A percentile compares a stretch with the other conserved stretches of the same genome.
Conservation (phyloP, 2,888 invertebrate genomes). For the Yponomeuta sedellus region DNA sequence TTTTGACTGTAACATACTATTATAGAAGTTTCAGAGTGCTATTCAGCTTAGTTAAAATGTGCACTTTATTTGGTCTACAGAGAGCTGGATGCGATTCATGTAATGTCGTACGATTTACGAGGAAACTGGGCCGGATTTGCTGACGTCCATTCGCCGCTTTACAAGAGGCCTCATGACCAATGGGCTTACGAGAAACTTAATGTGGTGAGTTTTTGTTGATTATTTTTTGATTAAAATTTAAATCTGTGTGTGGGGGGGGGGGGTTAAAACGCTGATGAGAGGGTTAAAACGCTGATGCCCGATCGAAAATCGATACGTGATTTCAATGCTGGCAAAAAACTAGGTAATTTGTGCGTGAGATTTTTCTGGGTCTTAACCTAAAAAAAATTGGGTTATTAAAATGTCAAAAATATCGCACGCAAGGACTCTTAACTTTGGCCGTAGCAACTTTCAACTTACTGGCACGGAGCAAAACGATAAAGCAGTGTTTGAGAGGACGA, state of each 20-base stretch:
- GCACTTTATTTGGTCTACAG: conserved; percentile 52
- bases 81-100: conserved; percentile 86
- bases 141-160: conserved; percentile 91
- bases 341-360: too few species aligned
- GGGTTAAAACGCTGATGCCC: neutral
- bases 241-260: too few species aligned
- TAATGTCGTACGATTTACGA: conserved; percentile 90
- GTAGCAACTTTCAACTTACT: too few species aligned
- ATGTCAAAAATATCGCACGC: too few species aligned
- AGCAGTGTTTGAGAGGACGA: too few species aligned
- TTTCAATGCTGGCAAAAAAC: too few species aligned
- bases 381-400: too few species aligned
- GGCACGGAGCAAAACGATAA: too few species aligned
- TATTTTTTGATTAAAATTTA: neutral
- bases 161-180: conserved; percentile 90
- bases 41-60: neutral
- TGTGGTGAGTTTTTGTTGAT: conserved; percentile 79
- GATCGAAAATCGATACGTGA: too few species aligned
- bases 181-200: conserved; percentile 93
- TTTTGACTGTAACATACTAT: too few species aligned
- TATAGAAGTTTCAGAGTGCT: neutral
- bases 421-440: too few species aligned
- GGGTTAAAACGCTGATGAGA: neutral
- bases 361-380: too few species aligned
- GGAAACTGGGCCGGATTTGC: conserved; percentile 96